Conservation (phyloP, 2,797 vertebrate genomes). For the Sebastiscus tertius region DNA sequence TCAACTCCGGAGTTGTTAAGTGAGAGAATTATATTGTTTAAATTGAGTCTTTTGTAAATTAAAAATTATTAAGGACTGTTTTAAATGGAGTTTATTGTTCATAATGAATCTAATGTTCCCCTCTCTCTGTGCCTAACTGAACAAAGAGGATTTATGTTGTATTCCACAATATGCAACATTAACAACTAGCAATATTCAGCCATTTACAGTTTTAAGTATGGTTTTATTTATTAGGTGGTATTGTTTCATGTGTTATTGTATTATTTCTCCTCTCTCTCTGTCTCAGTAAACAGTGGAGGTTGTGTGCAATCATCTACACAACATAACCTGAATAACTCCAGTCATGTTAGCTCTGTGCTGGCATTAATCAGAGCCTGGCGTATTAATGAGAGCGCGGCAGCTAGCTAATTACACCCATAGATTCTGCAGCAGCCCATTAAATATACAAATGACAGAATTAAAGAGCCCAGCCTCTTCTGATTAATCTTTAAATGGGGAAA, state of each 20-base stretch:
- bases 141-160: slow-evolving; percentile 13
- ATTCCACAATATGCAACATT: slow-evolving; percentile 75
- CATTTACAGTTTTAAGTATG: slow-evolving; percentile 35
- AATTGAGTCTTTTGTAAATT: slow-evolving; percentile 57
- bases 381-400: slow-evolving; percentile 99
- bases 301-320: slow-evolving; percentile 98
- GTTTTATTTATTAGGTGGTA: slow-evolving; percentile 51
- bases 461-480: slow-evolving; percentile 99
- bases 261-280: slow-evolving; percentile 72
- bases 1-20: slow-evolving; percentile 6
- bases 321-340: slow-evolving; percentile 99
- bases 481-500: slow-evolving; percentile 99
- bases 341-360: slow-evolving; percentile 99
- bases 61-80: slow-evolving; percentile 82
- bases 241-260: slow-evolving; percentile 59
- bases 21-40: not conserved
- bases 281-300: slow-evolving; percentile 92
- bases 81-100: slow-evolving; percentile 8
- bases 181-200: slow-evolving; percentile 22
- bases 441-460: slow-evolving; percentile 99
- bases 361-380: slow-evolving; percentile 99
- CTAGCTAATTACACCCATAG: slow-evolving; percentile 99
- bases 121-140: not conserved
- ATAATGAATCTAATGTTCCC: not conserved
- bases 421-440: slow-evolving; percentile 99